Evolutionary conservation across 2,113 vertebrate species (phyloP).

Genomic region (Patagioenas fasciata): DNA sequence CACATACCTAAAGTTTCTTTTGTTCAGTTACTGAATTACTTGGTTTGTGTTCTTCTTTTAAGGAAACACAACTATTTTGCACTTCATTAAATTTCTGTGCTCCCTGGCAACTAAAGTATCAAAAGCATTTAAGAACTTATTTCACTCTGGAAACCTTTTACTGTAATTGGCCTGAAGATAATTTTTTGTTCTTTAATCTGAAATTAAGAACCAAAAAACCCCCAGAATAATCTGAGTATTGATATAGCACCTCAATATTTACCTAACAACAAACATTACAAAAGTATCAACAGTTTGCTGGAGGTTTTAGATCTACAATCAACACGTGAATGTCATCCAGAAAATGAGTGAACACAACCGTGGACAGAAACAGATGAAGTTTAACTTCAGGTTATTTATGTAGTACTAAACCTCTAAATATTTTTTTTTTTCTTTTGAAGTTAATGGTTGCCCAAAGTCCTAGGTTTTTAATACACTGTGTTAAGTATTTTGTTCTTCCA

Average conservation of each 20-base stretch:
- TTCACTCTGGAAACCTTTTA: not conserved
- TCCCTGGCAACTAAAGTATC: not conserved
- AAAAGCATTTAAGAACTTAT: not conserved
- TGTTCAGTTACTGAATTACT: not conserved
- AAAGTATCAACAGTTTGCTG: not conserved
- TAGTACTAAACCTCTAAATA: not conserved
- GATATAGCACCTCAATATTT: not conserved
- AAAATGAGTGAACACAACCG: not conserved
- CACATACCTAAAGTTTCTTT: not conserved
- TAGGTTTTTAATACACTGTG: not conserved
- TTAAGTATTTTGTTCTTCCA: not conserved
- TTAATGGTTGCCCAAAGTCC: not conserved
- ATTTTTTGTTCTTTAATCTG: not conserved
- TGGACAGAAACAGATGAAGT: not conserved
- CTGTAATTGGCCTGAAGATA: not conserved
- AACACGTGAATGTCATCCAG: not conserved
- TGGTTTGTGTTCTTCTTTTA: not conserved
- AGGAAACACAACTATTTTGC: not conserved
- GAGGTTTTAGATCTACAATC: not conserved
- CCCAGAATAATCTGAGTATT: not conserved
- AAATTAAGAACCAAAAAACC: accelerated
- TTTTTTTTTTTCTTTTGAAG: not conserved
- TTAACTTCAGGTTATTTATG: not conserved
- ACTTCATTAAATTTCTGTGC: not conserved
- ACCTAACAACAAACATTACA: not conserved